Evolutionary conservation across 2,113 vertebrate genomes (phyloP).

Genomic region (Mus spicilegus): DNA sequence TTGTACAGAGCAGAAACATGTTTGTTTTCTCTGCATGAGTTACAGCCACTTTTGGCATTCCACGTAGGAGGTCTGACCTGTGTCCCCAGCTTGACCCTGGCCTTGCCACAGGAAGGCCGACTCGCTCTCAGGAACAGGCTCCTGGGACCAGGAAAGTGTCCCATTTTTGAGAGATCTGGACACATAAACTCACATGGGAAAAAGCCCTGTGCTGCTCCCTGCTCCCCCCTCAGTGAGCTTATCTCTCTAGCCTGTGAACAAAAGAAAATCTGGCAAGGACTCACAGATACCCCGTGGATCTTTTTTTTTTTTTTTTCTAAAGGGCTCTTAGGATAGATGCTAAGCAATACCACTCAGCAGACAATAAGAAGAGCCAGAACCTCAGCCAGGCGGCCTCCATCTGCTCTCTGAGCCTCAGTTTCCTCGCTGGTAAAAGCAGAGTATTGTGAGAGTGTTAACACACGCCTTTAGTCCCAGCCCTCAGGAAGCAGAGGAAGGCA

Average conservation of each 20-base stretch:
- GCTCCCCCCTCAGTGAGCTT: slow-evolving; percentile 30
- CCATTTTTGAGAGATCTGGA: slow-evolving; percentile 48
- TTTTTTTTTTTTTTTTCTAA: neutral
- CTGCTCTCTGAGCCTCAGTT: neutral
- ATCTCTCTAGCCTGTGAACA: slow-evolving; percentile 36
- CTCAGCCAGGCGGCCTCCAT: neutral
- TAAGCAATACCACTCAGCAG: neutral
- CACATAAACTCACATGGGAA: slow-evolving; percentile 52
- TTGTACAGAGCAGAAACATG: slow-evolving; percentile 7
- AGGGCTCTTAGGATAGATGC: slow-evolving; percentile 18
- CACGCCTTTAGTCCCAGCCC: neutral
- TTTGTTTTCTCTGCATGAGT: slow-evolving; percentile 76
- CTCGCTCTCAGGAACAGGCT: slow-evolving; percentile 40
- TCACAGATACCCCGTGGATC: neutral
- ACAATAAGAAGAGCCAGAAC: neutral
- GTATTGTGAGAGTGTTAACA: neutral
- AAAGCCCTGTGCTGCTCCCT: slow-evolving; percentile 6
- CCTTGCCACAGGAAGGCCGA: slow-evolving; percentile 60
- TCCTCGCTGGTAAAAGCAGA: neutral
- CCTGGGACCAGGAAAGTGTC: neutral
- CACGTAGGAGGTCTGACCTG: slow-evolving; percentile 54
- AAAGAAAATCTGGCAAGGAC: slow-evolving; percentile 24
- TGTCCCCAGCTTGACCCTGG: slow-evolving; percentile 48
- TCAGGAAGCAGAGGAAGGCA: neutral
- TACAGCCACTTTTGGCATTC: slow-evolving; percentile 73